Base-by-base conservation (phyloP, 1,140 invertebrate genomes). In the Pseudachorutes palmiensis region DNA sequence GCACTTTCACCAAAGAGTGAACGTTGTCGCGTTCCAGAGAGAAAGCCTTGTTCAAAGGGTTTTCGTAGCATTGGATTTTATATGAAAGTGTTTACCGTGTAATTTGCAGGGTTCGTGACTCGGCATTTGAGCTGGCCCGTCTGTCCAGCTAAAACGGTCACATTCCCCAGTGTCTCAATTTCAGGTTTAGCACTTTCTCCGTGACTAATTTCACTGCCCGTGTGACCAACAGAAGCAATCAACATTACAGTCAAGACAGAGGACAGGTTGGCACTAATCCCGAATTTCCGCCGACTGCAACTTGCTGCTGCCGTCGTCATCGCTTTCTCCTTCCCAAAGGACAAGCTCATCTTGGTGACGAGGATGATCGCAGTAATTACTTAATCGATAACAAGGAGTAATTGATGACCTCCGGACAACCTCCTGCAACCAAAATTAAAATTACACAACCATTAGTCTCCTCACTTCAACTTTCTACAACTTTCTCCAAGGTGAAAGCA, bases 121-220 rank as follows among this genome's bases (percentile, higher is more conserved):
- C 48, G 55, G 30, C 72, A 73, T 66, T 65, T 71, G 59, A 73
- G 72, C 49, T 73, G 70, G 31, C 72, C 70, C 24, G 67, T 62
- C 58, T 71, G 69, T 32, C 72, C 72, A n/a, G 70, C 72, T 0
- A 73, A 60, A 0, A 73, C 70, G 0, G 72, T 73, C 58, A 73
- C 70, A 62, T 73, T 73, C 29, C 72, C 70, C 31, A 49, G 48
- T 28, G 69, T 69, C 31, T 73, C 67, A 36, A 73, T 73, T 14
- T 66, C 55, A 14, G 72, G 60, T 31, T 65, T 68, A 31, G 64
- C 68, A 58, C 32, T 65, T 41, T 41, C 66, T 61, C 59, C 16
- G 2, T 26, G 32, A 41, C 36, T 66, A 62, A 70, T 67, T 67
- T 70, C 69, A 67, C 69, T 66, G 24, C 68, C 68, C 69, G 61